Base-by-base conservation (phyloP, 2,113 vertebrate genomes). In the Ramphastos sulfuratus region DNA sequence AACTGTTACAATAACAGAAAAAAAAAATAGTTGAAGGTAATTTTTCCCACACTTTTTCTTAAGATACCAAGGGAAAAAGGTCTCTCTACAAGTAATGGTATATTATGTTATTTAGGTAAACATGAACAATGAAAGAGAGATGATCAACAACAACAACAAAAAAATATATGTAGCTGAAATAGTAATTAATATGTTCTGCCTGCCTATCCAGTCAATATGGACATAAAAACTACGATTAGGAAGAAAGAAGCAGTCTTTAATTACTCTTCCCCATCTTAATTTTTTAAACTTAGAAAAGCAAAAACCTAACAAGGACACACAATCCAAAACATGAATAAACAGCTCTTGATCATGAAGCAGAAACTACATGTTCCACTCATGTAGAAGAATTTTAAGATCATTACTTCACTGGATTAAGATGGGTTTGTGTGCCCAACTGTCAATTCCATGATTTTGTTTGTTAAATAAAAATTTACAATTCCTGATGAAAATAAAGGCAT, bases 401-500 rank as follows among this genome's bases (percentile, higher is more conserved):
- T 42, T 55, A 90, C 85, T 67, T 52, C 5, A 70, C 12, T 63
- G 46, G 12, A 85, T 80, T 91, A 69, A 80, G 85, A 39, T 31
- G 42, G 24, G n/a, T 5, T 76, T 46, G 7, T 61, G 7, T 61
- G 15, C 55, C 52, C 84, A 61, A 87, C 72, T 95, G 91, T 54
- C 78, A 96, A 89, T 55, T 3, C 6, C 9, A 76, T 11, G 42
- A 18, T 46, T 46, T 46, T 46, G 16, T 52, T 95, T 90, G 15
- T 48, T 30, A 85, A 77, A 69, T 17, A 48, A 58, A 61, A 83
- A 91, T 55, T 71, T 90, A 87, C 18, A 95, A 63, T 30, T 94
- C 74, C 60, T 7, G 4, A 71, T 86, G 87, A 94, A 89, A 93
- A 94, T 72, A 95, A 93, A 93, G 77, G 71, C 75, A 86, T 87